Conservation (phyloP, 2,888 invertebrate species). For the Synergus umbraculus region DNA sequence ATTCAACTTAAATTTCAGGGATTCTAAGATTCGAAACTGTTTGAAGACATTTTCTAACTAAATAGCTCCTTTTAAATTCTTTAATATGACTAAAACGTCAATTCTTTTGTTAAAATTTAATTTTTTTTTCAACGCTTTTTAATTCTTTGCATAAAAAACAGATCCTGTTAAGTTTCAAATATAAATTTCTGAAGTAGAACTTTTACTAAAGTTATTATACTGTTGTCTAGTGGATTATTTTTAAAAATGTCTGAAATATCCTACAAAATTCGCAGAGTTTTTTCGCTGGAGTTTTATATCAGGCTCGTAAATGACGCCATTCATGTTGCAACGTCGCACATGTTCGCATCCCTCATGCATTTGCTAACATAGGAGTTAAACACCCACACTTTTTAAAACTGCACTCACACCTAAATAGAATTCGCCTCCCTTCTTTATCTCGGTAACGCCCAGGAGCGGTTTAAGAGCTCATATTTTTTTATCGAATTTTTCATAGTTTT, state of each 20-base stretch:
- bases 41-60: too few relatives aligned
- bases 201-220: too few relatives aligned
- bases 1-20: too few relatives aligned
- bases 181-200: neutral
- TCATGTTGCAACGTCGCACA: constrained; percentile 27
- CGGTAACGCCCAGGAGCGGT: neutral
- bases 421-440: constrained; percentile 3
- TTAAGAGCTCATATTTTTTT: neutral
- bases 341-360: constrained; percentile 4
- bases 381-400: neutral
- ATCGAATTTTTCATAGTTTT: too few relatives aligned
- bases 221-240: neutral
- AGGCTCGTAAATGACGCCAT: constrained; percentile 25
- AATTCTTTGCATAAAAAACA: neutral
- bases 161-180: neutral
- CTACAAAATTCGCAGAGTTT: neutral
- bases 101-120: too few relatives aligned
- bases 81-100: too few relatives aligned
- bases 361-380: neutral
- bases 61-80: too few relatives aligned
- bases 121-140: too few relatives aligned
- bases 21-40: too few relatives aligned
- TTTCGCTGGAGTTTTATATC: constrained; percentile 8
- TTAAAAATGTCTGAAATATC: too few relatives aligned
- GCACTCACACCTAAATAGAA: constrained; percentile 11